Base-by-base conservation (phyloP, 2,113 vertebrate species). In the Pongo abelii region DNA sequence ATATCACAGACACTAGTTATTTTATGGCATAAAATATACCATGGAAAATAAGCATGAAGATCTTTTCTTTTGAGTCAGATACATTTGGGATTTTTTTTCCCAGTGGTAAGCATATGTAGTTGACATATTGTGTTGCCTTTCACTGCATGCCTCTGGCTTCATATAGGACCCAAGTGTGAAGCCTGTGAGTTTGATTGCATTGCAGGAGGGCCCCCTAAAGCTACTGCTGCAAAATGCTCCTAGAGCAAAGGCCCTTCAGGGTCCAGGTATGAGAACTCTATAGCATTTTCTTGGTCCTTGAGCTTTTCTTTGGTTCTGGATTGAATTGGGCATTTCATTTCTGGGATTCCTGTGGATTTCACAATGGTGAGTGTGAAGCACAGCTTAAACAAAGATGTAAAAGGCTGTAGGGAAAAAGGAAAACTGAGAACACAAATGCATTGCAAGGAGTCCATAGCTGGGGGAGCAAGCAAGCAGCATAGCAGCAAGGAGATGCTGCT, bases 381-480 rank as follows among this genome's bases (percentile, higher is more conserved):
- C 70, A 91, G 78, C 84, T 96, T 97, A 96, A 95, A 96, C 92
- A 96, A 91, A 91, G 96, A 97, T 91, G 52, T 81, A 92, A 88
- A 95, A 97, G 40, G 52, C 84, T 95, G 18, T 77, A 79, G 72
- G 74, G 74, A 72, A 96, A 97, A 85, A 74, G 9, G 10, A 96
- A 93, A 93, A 95, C 84, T 48, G 93, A 96, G 94, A 97, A 95
- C 79, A 40, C 85, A 94, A 93, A 92, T 89, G 64, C 40, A 84
- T 93, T 93, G 93, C 88, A 97, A 96, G 83, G 93, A 96, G 75
- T 46, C 46, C 46, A 46, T 46, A 46, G 46, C 46, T 46, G 46
- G 8, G 46, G 46, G 46, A 46, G 46, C 46, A 46, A 46, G 46
- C 46, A 46, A 46, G 8, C 46, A 46, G 8, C 46, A 46, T 8